Evolutionary conservation across 2,888 invertebrate genomes (phyloP).

Genomic region (Caenorhabditis zanzibari): DNA sequence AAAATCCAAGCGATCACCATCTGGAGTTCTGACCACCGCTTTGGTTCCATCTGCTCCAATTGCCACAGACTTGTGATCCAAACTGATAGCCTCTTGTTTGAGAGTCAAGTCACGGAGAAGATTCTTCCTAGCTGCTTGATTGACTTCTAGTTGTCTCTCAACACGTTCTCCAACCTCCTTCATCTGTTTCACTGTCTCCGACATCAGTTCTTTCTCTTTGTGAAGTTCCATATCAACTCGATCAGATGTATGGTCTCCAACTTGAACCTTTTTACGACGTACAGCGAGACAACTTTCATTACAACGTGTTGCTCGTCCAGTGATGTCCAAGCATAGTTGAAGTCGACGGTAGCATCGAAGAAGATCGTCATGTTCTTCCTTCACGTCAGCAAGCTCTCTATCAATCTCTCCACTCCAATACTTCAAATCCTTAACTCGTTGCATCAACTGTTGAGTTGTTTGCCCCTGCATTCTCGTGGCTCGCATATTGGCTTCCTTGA

Average conservation of each 20-base stretch:
- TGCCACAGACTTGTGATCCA: constrained; percentile 75
- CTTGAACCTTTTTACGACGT: constrained; percentile 79
- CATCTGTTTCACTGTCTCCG: constrained; percentile 76
- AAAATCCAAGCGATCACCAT: constrained; percentile 74
- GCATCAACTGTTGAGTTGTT: constrained; percentile 80
- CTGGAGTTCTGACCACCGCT: constrained; percentile 68
- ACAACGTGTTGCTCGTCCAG: constrained; percentile 69
- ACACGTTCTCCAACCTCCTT: constrained; percentile 76
- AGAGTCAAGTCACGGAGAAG: constrained; percentile 78
- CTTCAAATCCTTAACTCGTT: constrained; percentile 80
- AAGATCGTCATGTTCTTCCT: constrained; percentile 80
- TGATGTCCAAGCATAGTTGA: constrained; percentile 75
- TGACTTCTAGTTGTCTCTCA: constrained; percentile 78
- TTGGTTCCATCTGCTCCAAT: constrained; percentile 70
- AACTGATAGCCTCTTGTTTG: constrained; percentile 80
- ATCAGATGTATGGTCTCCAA: constrained; percentile 76
- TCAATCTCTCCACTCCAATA: constrained; percentile 83
- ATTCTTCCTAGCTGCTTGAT: constrained; percentile 76
- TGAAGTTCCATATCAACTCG: constrained; percentile 78
- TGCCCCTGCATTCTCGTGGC: constrained; percentile 80
- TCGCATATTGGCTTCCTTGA: constrained; percentile 81
- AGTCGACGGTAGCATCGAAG: constrained; percentile 76
- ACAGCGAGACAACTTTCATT: constrained; percentile 79
- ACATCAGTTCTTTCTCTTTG: constrained; percentile 79
- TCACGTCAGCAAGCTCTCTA: constrained; percentile 79